phyloP scores from a whole-genome alignment of 2,888 invertebrate species.

The Atherix ibis region DNA sequence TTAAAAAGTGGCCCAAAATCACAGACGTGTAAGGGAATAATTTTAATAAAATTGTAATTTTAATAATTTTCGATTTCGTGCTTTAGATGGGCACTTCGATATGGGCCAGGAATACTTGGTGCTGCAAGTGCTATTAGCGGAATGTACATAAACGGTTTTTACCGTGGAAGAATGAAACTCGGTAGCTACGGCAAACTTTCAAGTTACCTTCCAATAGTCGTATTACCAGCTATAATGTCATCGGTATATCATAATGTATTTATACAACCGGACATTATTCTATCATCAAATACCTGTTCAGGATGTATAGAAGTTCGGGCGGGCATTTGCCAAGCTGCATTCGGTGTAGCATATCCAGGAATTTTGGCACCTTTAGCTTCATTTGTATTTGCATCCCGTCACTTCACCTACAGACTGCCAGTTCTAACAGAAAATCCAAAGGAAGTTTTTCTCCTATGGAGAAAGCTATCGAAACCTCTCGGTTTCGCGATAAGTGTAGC shows the following conservation, averaged over 20 bases:
- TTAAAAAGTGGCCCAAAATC: conserved; percentile 41
- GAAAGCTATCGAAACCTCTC: conserved; percentile 39
- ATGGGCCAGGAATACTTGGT: conserved; percentile 38
- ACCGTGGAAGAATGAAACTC: conserved; percentile 44
- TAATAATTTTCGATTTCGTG: too few relatives aligned
- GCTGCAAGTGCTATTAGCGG: conserved; percentile 38
- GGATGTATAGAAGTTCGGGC: conserved; percentile 48
- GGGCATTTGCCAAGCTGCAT: conserved; percentile 35
- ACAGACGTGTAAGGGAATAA: conserved; percentile 42
- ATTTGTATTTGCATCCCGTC: conserved; percentile 44
- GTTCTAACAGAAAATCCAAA: conserved; percentile 40
- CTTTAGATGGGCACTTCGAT: conserved; percentile 38
- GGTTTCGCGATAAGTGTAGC: conserved; percentile 35
- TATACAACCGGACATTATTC: conserved; percentile 39
- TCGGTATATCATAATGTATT: conserved; percentile 40
- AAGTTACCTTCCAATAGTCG: conserved; percentile 43
- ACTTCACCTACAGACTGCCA: conserved; percentile 46
- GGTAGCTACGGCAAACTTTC: conserved; percentile 40
- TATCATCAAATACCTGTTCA: conserved; percentile 43
- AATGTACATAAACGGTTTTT: conserved; percentile 44
- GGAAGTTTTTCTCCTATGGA: conserved; percentile 37
- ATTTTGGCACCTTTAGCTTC: conserved; percentile 42
- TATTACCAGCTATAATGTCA: conserved; percentile 42
- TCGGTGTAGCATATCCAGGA: conserved; percentile 44
- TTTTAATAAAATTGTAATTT: conserved; percentile 9